These are phyloP conservation scores for Argyra leucocephala DNA, from an alignment of 2,888 invertebrate species.

Conservation along the genomic window DNA sequence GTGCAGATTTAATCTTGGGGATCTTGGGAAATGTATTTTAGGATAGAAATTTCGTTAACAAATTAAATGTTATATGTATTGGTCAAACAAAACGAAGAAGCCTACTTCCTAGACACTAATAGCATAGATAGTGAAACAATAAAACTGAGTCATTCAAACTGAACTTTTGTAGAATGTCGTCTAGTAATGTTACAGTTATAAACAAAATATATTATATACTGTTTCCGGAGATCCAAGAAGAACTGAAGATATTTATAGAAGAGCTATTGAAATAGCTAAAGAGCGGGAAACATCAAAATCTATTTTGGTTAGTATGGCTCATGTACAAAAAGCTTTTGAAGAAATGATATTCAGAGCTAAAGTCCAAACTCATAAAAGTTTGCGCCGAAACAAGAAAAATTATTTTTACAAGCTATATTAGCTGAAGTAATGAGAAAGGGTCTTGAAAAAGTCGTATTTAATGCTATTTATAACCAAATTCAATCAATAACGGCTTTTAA, in stretches of 20 bases:
- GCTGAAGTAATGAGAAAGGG: slow-evolving; percentile 75
- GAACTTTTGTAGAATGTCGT: no score
- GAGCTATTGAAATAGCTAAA: slow-evolving; percentile 81
- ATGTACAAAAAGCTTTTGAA: slow-evolving; percentile 70
- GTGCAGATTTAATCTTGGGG: no score
- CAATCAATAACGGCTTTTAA: slow-evolving; percentile 62
- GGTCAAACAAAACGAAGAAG: no score
- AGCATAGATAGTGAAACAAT: no score
- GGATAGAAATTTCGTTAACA: no score
- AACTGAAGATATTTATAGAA: slow-evolving; percentile 86
- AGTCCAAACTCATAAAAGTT: slow-evolving; percentile 70
- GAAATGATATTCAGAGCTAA: slow-evolving; percentile 84
- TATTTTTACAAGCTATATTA: slow-evolving; percentile 71
- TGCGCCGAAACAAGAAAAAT: slow-evolving; percentile 68
- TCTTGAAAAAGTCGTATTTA: slow-evolving; percentile 74
- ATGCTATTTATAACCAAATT: slow-evolving; percentile 61
- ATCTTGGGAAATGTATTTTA: no score
- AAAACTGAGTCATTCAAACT: no score
- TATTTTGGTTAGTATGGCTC: slow-evolving; percentile 54
- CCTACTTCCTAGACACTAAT: no score
- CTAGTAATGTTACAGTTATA: no score
- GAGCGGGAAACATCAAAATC: slow-evolving; percentile 30
- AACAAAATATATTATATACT: no score
- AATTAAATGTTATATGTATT: no score
- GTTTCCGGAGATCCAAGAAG: slow-evolving; percentile 93